phyloP scores from a whole-genome alignment of 2,113 vertebrate species.

The Dipodomys spectabilis region DNA sequence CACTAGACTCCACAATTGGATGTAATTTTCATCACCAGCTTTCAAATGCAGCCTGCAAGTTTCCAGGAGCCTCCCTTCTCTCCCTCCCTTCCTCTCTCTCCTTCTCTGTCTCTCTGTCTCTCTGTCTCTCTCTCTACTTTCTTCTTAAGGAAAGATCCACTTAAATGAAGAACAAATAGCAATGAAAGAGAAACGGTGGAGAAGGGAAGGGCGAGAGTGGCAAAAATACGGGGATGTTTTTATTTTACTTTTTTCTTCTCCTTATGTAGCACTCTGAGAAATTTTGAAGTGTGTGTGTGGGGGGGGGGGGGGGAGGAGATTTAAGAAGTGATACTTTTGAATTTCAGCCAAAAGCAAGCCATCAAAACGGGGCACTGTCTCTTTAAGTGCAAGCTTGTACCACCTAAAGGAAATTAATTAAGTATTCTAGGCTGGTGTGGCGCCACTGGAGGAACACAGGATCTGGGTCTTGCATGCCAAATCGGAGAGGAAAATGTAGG shows the following conservation, averaged over 20 bases:
- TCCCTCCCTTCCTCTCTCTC: background rate
- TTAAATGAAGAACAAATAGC: conserved; percentile 55
- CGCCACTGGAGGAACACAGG: conserved; percentile 90
- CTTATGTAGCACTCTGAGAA: conserved; percentile 78
- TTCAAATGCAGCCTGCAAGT: rapidly evolving
- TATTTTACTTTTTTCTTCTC: conserved; percentile 69
- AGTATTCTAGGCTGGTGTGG: conserved; percentile 91
- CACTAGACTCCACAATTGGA: background rate
- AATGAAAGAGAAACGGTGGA: conserved; percentile 19
- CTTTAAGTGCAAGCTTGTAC: conserved; percentile 87
- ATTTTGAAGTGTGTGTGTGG: conserved; percentile 14
- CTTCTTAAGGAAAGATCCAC: background rate
- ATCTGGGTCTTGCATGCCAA: conserved; percentile 88
- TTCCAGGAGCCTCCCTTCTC: background rate
- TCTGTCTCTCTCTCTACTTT: background rate
- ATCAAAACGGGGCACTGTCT: conserved; percentile 88
- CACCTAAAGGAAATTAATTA: conserved; percentile 96
- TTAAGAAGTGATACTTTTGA: conserved; percentile 87
- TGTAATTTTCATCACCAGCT: background rate
- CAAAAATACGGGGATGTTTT: conserved; percentile 75
- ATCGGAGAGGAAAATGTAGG: conserved; percentile 86
- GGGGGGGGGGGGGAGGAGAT: conserved; percentile 71
- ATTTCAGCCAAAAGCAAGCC: conserved; percentile 83
- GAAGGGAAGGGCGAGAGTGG: conserved; percentile 60
- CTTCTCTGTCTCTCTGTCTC: background rate